Evolutionary conservation across 2,888 invertebrate genomes (phyloP), one percentile per base, ranked within the genome.

Genomic region (Tricholauxania praeusta): DNA sequence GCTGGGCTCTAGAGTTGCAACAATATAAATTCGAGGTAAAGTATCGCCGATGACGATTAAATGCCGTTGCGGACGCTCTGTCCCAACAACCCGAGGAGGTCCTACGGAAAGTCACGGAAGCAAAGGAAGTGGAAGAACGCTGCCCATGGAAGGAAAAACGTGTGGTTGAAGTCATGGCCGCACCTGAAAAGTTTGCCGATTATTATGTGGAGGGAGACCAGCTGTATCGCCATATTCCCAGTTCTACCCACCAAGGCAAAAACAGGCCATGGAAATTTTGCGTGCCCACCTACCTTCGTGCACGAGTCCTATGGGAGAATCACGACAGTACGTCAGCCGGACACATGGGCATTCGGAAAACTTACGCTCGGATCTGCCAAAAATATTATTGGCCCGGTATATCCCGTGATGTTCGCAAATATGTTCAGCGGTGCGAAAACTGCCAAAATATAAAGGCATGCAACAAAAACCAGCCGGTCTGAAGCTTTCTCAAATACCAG

Each of bases 1-100:
- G 59, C 7, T 59, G 59, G 59, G 19, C 59, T 12, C 22, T 59
- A 14, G 59, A 59, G 10, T 28, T 59, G 22, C 59, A 59, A 15
- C 22, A 59, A 17, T 22, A 59, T 4, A 22, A 19, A 6, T 59
- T 22, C 10, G 59, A 59, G 1, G 59, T 59, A 14, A 1, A 59
- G 3, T 59, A 59, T 12, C 22, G 19, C 8, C 17, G 22, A 12
- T 1, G 10, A 8, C 19, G 28, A 15, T 19, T 14, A 14, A 59
- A 59, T 28, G 59, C 28, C 7, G 57, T 57, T 19, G 57, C 57
- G 17, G 57, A 57, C 17, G 22, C 22, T 12, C 59, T 59, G 8
- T 59, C 19, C 2, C n/a, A 4, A 7, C 59, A 59, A 15, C 19
- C 59, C 14, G 22, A 22, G 22, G 22, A 22, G 3, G 22, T 22